Conservation (phyloP, 2,113 vertebrate species). For the Coptodon rendalli region DNA sequence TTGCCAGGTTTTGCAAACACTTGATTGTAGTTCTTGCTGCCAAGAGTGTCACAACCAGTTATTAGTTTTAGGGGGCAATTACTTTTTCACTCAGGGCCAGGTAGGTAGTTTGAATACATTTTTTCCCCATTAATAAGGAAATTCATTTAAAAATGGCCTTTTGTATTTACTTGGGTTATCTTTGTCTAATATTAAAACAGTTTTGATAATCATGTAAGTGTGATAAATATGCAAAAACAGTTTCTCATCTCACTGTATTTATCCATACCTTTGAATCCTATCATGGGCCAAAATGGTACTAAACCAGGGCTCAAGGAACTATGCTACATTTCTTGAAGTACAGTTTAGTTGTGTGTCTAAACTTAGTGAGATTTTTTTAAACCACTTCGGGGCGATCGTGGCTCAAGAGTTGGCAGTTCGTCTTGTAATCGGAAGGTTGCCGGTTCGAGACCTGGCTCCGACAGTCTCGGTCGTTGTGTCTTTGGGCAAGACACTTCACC, state of each 20-base stretch:
- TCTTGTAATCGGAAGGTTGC: neutral
- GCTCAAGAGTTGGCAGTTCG: neutral
- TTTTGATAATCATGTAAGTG: neutral
- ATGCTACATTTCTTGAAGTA: neutral
- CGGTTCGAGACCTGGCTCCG: accelerated
- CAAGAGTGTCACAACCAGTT: neutral
- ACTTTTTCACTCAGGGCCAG: neutral
- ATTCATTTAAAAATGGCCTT: neutral
- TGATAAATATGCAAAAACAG: neutral
- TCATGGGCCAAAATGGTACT: neutral
- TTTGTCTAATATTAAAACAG: neutral
- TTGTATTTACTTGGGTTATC: neutral
- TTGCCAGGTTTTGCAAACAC: neutral
- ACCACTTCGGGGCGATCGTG: accelerated
- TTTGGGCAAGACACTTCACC: accelerated
- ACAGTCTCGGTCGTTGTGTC: accelerated
- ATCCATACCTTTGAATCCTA: neutral
- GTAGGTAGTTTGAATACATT: neutral
- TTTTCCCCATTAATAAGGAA: accelerated
- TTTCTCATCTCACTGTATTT: neutral
- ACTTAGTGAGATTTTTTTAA: neutral
- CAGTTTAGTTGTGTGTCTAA: neutral
- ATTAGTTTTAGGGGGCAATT: neutral
- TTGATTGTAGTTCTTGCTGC: neutral
- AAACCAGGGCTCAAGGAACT: neutral